phyloP scores from a whole-genome alignment of 2,113 vertebrate species.

The Podarcis muralis region DNA sequence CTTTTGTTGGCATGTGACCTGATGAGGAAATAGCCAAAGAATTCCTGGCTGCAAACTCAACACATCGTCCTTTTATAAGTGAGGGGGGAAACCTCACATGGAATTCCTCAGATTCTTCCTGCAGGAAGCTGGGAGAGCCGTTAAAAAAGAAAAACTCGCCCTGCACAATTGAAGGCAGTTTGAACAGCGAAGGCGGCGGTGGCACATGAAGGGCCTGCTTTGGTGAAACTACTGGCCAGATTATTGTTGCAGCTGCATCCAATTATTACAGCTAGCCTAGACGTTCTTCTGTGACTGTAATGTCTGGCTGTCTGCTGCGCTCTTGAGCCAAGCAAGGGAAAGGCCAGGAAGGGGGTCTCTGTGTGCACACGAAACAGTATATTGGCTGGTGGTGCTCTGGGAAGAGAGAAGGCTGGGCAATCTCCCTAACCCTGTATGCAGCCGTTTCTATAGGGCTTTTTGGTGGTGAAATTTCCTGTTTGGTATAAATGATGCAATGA shows the following conservation, averaged over 20 bases:
- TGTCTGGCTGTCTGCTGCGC: conserved; percentile 15
- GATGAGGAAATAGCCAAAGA: conserved; percentile 77
- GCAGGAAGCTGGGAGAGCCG: conserved; percentile 61
- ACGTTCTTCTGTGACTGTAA: conserved; percentile 20
- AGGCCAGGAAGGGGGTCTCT: background rate
- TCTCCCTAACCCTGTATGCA: fast-evolving
- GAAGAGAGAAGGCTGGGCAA: background rate
- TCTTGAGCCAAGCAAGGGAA: background rate
- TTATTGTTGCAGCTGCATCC: conserved; percentile 64
- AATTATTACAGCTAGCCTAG: conserved; percentile 54
- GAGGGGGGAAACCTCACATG: conserved; percentile 67
- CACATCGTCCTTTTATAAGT: conserved; percentile 69
- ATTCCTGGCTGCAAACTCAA: conserved; percentile 77
- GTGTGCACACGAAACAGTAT: background rate
- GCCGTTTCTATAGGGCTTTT: conserved; percentile 14
- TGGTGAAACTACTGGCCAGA: conserved; percentile 26
- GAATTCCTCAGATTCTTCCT: conserved; percentile 78
- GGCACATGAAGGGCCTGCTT: conserved; percentile 12
- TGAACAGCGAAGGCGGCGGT: conserved; percentile 55
- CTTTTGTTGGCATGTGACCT: conserved; percentile 64
- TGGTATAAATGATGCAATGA: background rate
- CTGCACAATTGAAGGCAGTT: conserved; percentile 35
- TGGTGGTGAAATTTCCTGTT: background rate
- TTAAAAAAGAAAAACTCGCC: conserved; percentile 42
- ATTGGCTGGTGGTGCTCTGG: background rate